phyloP scores from a whole-genome alignment of 2,113 vertebrate genomes.

The Limnothrissa miodon region DNA sequence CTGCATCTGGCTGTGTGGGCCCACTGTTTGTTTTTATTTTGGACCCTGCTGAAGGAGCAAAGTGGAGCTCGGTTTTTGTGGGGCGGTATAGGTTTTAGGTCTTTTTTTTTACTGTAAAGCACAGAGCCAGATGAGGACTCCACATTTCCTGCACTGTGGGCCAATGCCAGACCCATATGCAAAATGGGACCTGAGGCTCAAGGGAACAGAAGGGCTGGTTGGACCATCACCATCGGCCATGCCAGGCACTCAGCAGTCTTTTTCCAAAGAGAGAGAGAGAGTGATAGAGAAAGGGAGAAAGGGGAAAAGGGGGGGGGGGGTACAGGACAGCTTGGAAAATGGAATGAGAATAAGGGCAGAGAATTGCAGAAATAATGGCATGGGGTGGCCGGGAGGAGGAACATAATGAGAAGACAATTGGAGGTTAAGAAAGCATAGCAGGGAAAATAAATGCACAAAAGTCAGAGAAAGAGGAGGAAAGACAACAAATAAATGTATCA shows the following conservation, averaged over 20 bases:
- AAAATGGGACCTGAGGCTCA: background rate
- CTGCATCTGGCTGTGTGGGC: background rate
- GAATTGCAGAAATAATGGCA: too few relatives aligned
- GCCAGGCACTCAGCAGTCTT: background rate
- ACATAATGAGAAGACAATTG: background rate
- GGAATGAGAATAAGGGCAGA: background rate
- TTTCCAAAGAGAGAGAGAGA: background rate
- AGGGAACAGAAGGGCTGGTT: slow-evolving; percentile 5
- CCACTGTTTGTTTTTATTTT: background rate
- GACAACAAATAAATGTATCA: background rate
- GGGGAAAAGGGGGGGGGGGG: background rate
- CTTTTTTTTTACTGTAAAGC: background rate
- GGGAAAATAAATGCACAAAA: background rate
- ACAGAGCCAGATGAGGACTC: background rate
- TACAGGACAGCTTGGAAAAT: background rate
- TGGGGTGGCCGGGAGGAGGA: background rate
- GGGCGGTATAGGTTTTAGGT: background rate
- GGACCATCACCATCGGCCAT: background rate
- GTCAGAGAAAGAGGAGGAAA: background rate
- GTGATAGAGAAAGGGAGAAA: too few relatives aligned
- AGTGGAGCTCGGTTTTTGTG: background rate
- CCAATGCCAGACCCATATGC: background rate
- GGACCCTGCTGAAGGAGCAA: background rate
- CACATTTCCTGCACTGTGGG: background rate
- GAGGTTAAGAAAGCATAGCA: background rate